Conservation (phyloP, 2,888 invertebrate species). For the Eristalinus sepulchralis region DNA sequence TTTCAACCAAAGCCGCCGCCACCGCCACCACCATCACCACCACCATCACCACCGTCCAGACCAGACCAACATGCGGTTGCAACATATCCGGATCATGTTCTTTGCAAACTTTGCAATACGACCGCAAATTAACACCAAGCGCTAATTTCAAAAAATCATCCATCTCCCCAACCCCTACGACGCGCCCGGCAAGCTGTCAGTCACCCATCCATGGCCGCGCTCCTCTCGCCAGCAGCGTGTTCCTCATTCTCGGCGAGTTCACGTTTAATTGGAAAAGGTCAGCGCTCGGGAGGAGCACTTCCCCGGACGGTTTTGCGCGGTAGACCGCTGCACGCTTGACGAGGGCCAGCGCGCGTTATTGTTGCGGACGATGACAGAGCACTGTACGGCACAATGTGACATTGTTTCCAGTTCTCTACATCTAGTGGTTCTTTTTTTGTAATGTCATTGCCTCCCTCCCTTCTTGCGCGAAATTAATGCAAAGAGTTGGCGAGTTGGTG, state of each 20-base stretch:
- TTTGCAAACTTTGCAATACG: slow-evolving; percentile 36
- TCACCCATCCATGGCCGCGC: slow-evolving; percentile 37
- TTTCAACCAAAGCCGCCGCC: too few species aligned
- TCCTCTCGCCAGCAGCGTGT: neutral
- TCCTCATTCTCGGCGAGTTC: slow-evolving; percentile 45
- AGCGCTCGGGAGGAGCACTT: slow-evolving; percentile 23
- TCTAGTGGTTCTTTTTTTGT: slow-evolving; percentile 19
- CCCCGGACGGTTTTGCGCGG: slow-evolving; percentile 26
- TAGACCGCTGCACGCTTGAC: slow-evolving; percentile 19
- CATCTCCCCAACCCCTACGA: neutral
- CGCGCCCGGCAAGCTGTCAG: slow-evolving; percentile 29
- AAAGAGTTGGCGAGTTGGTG: neutral
- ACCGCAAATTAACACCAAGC: slow-evolving; percentile 64
- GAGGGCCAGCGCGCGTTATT: slow-evolving; percentile 29
- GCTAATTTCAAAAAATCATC: slow-evolving; percentile 44
- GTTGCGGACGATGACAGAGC: slow-evolving; percentile 9
- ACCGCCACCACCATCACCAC: neutral
- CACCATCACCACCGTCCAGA: neutral
- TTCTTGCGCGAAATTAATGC: slow-evolving; percentile 33
- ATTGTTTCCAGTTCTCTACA: slow-evolving; percentile 45
- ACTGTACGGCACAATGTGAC: slow-evolving; percentile 36
- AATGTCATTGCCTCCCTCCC: neutral
- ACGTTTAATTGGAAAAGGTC: slow-evolving; percentile 66
- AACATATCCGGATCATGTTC: slow-evolving; percentile 46
- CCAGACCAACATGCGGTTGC: slow-evolving; percentile 30